Conservation (phyloP, 2,113 vertebrate species). For the Corvus cornix region DNA sequence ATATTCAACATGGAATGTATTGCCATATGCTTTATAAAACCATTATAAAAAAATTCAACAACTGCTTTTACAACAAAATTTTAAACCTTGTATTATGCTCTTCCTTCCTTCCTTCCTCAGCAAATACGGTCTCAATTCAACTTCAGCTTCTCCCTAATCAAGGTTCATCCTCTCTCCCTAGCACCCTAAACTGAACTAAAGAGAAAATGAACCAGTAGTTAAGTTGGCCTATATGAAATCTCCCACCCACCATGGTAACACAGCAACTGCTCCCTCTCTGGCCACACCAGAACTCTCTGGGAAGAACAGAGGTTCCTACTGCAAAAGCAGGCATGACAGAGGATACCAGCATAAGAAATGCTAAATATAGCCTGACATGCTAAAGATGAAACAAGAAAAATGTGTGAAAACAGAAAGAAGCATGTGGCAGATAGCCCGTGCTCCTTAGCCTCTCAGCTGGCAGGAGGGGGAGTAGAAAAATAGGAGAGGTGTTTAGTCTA, state of each 20-base stretch:
- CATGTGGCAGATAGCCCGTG: neutral
- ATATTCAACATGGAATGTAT: neutral
- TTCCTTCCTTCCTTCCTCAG: neutral
- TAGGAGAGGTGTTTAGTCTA: neutral
- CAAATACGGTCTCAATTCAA: neutral
- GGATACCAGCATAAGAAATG: neutral
- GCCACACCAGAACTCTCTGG: neutral
- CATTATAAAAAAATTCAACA: neutral
- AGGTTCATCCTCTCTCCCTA: neutral
- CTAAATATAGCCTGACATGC: neutral
- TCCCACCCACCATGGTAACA: neutral
- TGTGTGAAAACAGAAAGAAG: neutral
- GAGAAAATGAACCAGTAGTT: neutral
- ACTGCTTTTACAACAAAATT: neutral
- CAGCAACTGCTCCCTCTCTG: neutral
- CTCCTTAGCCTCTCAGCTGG: neutral
- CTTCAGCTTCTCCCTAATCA: neutral
- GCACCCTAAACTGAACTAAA: neutral
- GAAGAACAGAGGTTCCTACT: neutral
- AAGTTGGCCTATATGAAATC: neutral
- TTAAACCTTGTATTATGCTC: neutral
- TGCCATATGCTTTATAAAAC: neutral
- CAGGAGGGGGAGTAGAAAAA: neutral
- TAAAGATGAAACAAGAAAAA: neutral
- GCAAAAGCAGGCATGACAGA: neutral